A percentile compares a stretch with the other conserved stretches of the same genome.
These are phyloP conservation scores for Papilio elwesi DNA, from an alignment of 2,888 invertebrate species.

Conservation along the genomic window DNA sequence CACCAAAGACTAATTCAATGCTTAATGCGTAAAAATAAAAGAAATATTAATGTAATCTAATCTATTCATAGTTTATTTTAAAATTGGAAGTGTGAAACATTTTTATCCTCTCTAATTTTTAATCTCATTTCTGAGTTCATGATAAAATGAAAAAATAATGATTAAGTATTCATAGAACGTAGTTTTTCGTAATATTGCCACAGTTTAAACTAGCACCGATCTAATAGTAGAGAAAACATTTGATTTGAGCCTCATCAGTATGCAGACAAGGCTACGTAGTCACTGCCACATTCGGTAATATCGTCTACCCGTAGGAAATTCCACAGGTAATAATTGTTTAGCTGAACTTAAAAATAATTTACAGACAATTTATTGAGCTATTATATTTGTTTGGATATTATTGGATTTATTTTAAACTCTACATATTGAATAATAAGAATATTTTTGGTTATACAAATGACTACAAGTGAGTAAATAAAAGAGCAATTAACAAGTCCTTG, in stretches of 20 bases:
- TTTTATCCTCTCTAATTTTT: background rate
- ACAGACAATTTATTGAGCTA: background rate
- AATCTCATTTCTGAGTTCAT: background rate
- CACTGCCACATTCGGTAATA: constrained; percentile 15
- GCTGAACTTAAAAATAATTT: background rate
- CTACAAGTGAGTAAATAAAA: too few relatives aligned
- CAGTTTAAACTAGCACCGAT: constrained; percentile 5
- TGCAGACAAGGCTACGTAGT: constrained; percentile 10
- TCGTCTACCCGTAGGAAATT: background rate
- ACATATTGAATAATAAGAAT: too few relatives aligned
- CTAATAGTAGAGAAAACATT: constrained; percentile 8
- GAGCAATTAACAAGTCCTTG: too few relatives aligned
- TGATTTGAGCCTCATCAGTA: constrained; percentile 14
- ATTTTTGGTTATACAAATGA: too few relatives aligned
- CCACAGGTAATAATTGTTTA: constrained; percentile 1
- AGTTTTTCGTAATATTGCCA: constrained; percentile 6
- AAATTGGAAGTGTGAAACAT: background rate
- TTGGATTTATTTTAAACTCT: too few relatives aligned
- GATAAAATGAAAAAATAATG: background rate
- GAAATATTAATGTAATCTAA: background rate
- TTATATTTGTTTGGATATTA: too few relatives aligned
- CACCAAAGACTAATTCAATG: too few relatives aligned
- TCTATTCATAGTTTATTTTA: background rate
- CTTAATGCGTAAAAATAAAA: too few relatives aligned
- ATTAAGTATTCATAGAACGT: background rate